These are phyloP conservation scores for Timema cristinae DNA, from an alignment of 2,888 invertebrate species.

Conservation along the genomic window DNA sequence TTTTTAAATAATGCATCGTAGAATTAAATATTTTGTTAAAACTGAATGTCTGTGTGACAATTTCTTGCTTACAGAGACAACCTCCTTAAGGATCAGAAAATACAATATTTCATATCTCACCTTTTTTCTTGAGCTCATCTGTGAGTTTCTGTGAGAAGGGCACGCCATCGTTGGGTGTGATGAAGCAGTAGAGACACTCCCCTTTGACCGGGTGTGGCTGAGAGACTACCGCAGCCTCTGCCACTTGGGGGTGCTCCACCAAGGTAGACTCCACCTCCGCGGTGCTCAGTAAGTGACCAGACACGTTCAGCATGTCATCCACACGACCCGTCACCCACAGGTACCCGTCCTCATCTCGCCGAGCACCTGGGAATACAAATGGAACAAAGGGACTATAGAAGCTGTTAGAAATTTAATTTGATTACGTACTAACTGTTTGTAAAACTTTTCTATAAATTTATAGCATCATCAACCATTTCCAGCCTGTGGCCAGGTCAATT, in stretches of 20 bases:
- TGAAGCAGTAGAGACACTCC: constrained; percentile 95
- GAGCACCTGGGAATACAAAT: constrained; percentile 58
- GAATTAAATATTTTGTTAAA: no score
- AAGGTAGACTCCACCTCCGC: constrained; percentile 87
- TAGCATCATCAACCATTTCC: no score
- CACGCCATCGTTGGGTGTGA: constrained; percentile 79
- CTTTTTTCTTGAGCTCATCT: constrained; percentile 64
- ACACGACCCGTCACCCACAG: constrained; percentile 95
- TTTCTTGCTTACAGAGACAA: background rate
- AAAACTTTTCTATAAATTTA: no score
- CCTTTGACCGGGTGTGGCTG: constrained; percentile 94
- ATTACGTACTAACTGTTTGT: no score
- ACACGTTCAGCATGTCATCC: constrained; percentile 98
- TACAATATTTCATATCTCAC: constrained; percentile 37
- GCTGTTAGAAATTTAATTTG: no score
- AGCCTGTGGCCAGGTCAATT: no score
- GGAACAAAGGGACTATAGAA: no score
- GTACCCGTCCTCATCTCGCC: constrained; percentile 89
- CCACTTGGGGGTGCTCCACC: constrained; percentile 71
- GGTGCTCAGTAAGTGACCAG: constrained; percentile 96
- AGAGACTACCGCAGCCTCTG: constrained; percentile 96
- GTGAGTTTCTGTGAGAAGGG: constrained; percentile 66
- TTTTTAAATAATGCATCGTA: no score
- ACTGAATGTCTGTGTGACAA: constrained; percentile 3
- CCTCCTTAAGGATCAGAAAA: background rate